Base-by-base conservation (phyloP, 2,888 invertebrate species). In the Argyra leucocephala region DNA sequence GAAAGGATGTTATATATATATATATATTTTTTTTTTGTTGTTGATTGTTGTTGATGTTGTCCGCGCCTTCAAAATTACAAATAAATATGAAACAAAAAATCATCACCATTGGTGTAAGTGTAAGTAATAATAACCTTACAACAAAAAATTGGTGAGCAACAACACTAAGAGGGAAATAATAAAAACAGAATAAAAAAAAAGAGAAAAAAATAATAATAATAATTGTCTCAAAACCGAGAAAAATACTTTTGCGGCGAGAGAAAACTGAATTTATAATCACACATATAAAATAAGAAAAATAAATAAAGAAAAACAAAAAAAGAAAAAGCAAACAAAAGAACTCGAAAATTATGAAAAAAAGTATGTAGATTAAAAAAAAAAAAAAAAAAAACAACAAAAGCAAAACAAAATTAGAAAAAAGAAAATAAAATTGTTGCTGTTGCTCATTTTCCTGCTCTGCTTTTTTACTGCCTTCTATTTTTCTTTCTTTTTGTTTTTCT, bases 241-340 rank as follows among this genome's bases (percentile, higher is more conserved):
- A 48, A 48, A 48, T 48, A 48, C 48, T 48, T 48, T 48, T 48
- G 48, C 48, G 48, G 48, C 5, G 48, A 48, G 48, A 48, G 48
- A 18, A 48, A 2, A 12, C 18, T 48, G 48, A 48, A 48, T 48
- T 48, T 48, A 3, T 48, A 48, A 48, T 18, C 48, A 48, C 5
- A n/a, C 3, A 48, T 15, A 18, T 48, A 48, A 48, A 48, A 18
- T 18, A 48, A 48, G 5, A 48, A 9, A 18, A 48, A 48, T 37
- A 48, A 12, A 12, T 18, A 48, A 48, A 18, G 6, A 48, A 48
- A 48, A 48, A 5, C 18, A 18, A 18, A 48, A 7, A 48, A 18
- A 15, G 18, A 48, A 48, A n/a, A 5, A 48, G 18, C 3, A 48
- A n/a, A n/a, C 48, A 48, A n/a, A n/a, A 48, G 48, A 48, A 48